Evolutionary conservation across 1,140 invertebrate genomes (phyloP).

Genomic region (Pseudomyrmex cubaensis): DNA sequence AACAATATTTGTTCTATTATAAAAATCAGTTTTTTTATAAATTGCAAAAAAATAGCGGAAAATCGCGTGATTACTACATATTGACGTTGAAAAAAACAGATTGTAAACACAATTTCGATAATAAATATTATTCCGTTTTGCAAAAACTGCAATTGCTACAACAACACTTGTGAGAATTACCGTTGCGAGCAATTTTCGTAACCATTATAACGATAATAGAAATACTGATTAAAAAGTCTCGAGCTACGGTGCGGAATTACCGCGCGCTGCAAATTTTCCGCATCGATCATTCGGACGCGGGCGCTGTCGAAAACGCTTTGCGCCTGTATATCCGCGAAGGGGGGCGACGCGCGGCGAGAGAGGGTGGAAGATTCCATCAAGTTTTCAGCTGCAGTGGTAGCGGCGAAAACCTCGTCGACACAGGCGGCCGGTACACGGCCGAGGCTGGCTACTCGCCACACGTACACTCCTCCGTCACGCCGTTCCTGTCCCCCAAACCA

Average conservation of each 20-base stretch:
- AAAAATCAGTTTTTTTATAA: too few relatives aligned
- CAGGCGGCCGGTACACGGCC: constrained; percentile 32
- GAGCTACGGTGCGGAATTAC: background rate
- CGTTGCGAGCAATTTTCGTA: background rate
- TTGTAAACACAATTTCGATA: background rate
- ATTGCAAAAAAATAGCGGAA: too few relatives aligned
- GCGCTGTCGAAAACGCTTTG: constrained; percentile 27
- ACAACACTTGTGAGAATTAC: background rate
- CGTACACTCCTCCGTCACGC: constrained; percentile 67
- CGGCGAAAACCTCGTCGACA: constrained; percentile 54
- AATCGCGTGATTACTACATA: background rate
- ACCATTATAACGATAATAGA: constrained; percentile 2
- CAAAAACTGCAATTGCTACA: background rate
- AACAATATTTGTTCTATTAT: too few relatives aligned
- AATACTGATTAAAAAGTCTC: constrained; percentile 15
- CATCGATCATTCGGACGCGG: constrained; percentile 38
- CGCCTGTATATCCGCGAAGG: constrained; percentile 12
- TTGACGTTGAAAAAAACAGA: background rate
- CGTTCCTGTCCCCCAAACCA: constrained; percentile 1
- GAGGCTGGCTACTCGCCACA: constrained; percentile 73
- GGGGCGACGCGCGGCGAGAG: background rate
- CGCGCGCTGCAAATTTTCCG: constrained; percentile 33
- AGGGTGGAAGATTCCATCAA: constrained; percentile 61
- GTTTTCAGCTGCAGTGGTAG: constrained; percentile 57
- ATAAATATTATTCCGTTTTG: background rate